Evolutionary conservation across 2,888 invertebrate genomes (phyloP), one percentile per base, ranked within the genome.

Genomic region (Xylota segnis): DNA sequence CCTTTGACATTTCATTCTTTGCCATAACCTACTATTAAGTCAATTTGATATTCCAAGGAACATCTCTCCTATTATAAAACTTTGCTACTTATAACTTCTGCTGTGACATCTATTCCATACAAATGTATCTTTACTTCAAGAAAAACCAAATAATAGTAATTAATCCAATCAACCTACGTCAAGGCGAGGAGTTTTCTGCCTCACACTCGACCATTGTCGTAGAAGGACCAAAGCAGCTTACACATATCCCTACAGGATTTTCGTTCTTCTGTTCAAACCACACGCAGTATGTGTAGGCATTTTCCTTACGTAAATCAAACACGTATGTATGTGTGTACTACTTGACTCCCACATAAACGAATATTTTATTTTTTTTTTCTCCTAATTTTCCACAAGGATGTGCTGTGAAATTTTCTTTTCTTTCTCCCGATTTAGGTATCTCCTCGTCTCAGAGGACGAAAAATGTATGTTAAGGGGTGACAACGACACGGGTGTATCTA

Each of bases 381-480:
- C 6, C 47, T 32, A 7, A 18, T 2, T 50, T 37, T 9, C 23
- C 34, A 66, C 16, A 43, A 66, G 18, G n/a, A 7, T 34, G 14
- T 65, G 18, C 23, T n/a, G 27, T 5, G 14, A 37, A 37, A 37
- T 50, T 40, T 29, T 47, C 37, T 16, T 40, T 40, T 37, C 27
- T 16, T 47, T 23, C 14, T 18, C 14, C 47, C 45, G 34, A 58
- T 58, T 47, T 40, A 61, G 61, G 29, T 61, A 70, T 70, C 23
- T 23, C 68, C 63, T n/a, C 40, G 63, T 70, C 56, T 63, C 71
- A 52, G 58, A 71, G 43, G 43, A 14, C 10, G 40, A n/a, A 37
- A 77, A 83, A 83, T 71, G 16, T 83, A 59, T 83, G 82, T 77
- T 83, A 83, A 77, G 82, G 71, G 56, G 40, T 59, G 52, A 37